Evolutionary conservation across 2,888 invertebrate species (phyloP), one percentile per base, ranked within the genome.

Genomic region (Leucozona laternaria): DNA sequence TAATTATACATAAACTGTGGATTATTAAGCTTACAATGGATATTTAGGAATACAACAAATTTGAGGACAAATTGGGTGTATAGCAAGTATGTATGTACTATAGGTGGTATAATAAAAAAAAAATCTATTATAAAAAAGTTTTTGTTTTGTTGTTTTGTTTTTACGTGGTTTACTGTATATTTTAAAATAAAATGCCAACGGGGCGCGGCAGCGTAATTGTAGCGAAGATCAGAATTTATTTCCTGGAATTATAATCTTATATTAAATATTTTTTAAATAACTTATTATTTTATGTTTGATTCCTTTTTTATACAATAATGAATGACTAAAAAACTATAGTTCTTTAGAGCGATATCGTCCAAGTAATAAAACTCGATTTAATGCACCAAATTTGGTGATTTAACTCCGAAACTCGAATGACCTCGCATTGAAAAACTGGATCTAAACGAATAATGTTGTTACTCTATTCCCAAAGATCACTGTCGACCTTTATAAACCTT

Each of bases 11-110:
- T 50, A 64, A 45, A 71, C 11, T 53, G 13, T 34, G 50, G 22
- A 22, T 72, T 34, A 34, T 68, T 31, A 85, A 77, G 77, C 73
- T 77, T 20, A 66, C 48, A 31, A 20, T 4, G 48, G 31, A 48
- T 17, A 31, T 31, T 66, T 7, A 15, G 60, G 40, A 60, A 37
- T 58, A 58, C 37, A 37, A 53, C 15, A 40, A 37, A 60, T 15
- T 58, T 58, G 2, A 64, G 64, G 31, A 28, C 3, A 45, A 17
- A 64, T 31, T 48, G 45, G 31, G 17, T 64, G 45, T 11, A 64
- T 15, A 25, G 6, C 15, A 31, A 8, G 31, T 6, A 25, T 25
- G 25, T 25, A 25, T 25, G 25, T 25, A 25, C 4, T 28, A 25
- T 28, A 6, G 7, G 48, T 15, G 20, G 2, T 64, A 43, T 17